Evolutionary conservation across 2,797 vertebrate genomes (phyloP).

Genomic region (Gymnodraco acuticeps): DNA sequence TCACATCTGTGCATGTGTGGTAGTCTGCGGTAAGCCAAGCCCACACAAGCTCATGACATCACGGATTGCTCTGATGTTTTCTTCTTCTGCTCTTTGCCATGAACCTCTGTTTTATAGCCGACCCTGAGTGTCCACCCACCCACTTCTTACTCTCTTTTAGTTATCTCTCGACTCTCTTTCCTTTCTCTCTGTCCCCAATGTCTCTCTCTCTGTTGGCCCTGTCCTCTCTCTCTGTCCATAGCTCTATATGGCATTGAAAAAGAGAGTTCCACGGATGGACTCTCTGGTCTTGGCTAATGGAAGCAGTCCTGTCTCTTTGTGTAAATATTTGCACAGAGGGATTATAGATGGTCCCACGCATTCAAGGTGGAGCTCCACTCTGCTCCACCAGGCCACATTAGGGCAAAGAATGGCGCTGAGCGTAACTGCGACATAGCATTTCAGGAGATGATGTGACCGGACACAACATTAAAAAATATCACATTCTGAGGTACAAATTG

Average conservation of each 20-base stretch:
- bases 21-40: slow-evolving; percentile 34
- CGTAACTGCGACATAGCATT: slow-evolving; percentile 17
- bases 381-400: slow-evolving; percentile 71
- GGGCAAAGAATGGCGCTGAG: slow-evolving; percentile 69
- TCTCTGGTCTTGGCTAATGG: slow-evolving; percentile 72
- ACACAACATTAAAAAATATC: background rate
- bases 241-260: slow-evolving; percentile 84
- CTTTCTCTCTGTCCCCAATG: background rate
- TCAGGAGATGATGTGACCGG: slow-evolving; percentile 4
- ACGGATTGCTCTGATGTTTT: slow-evolving; percentile 35
- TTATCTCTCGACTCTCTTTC: background rate
- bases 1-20: slow-evolving; percentile 45
- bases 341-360: slow-evolving; percentile 80
- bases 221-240: slow-evolving; percentile 42
- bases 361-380: slow-evolving; percentile 62
- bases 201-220: slow-evolving; percentile 14
- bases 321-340: slow-evolving; percentile 85
- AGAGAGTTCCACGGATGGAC: slow-evolving; percentile 48
- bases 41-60: slow-evolving; percentile 55
- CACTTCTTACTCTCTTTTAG: background rate
- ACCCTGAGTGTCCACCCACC: background rate
- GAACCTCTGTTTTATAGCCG: background rate
- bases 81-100: slow-evolving; percentile 17
- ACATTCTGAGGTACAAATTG: background rate
- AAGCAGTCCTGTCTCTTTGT: slow-evolving; percentile 75